Conservation (phyloP, 2,113 vertebrate genomes). For the Hippocampus mohnikei region DNA sequence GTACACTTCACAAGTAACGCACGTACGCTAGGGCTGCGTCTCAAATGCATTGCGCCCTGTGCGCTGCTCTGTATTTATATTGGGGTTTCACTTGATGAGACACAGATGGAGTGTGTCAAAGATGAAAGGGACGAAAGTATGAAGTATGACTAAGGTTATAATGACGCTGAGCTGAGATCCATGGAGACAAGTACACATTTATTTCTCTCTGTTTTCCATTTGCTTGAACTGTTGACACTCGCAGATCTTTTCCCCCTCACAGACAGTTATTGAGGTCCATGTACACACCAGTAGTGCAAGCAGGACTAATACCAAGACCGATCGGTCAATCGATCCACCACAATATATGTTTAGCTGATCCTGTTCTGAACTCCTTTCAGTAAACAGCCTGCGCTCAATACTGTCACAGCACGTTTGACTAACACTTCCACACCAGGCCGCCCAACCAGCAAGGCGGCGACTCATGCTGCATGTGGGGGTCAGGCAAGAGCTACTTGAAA, state of each 20-base stretch:
- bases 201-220: constrained; percentile 52
- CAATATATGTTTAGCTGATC: constrained; percentile 73
- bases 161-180: constrained; percentile 58
- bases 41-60: constrained; percentile 24
- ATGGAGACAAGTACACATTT: constrained; percentile 50
- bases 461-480: constrained; percentile 36
- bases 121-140: constrained; percentile 71
- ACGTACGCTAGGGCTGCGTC: constrained; percentile 8
- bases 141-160: constrained; percentile 71
- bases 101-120: constrained; percentile 68
- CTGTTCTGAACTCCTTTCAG: constrained; percentile 67
- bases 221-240: constrained; percentile 41
- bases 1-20: constrained; percentile 14
- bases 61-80: constrained; percentile 53
- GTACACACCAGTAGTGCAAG: constrained; percentile 31
- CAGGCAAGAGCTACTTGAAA: constrained; percentile 18
- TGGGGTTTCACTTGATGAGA: constrained; percentile 59
- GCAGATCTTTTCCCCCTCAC: constrained; percentile 43
- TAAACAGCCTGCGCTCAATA: constrained; percentile 66
- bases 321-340: constrained; percentile 62
- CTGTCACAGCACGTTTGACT: constrained; percentile 62
- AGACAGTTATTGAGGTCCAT: constrained; percentile 36
- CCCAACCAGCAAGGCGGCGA: constrained; percentile 21
- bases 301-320: constrained; percentile 67
- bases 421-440: constrained; percentile 49